A percentile compares a stretch with the other conserved stretches of the same genome.
Conservation (phyloP, 2,888 invertebrate species). For the Nudaria mundana region DNA sequence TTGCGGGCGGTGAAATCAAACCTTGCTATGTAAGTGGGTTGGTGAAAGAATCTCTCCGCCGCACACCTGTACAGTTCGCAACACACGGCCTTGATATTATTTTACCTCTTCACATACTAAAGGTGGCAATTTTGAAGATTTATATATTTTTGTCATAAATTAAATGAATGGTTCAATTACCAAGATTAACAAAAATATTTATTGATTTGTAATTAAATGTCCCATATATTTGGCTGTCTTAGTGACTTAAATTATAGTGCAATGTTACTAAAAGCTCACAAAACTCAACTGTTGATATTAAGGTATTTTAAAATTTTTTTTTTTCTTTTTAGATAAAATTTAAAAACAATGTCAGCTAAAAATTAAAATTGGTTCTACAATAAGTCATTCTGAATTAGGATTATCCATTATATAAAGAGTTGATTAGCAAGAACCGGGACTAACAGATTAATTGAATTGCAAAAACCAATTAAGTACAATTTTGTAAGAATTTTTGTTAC, state of each 20-base stretch:
- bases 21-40: slow-evolving; percentile 73
- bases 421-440: slow-evolving; percentile 25
- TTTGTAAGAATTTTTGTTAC: slow-evolving; percentile 28
- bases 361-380: slow-evolving; percentile 13
- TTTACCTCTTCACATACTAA: background rate
- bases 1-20: slow-evolving; percentile 62
- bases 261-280: too few species aligned
- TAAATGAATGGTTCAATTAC: too few species aligned
- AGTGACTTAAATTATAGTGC: too few species aligned
- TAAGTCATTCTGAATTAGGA: slow-evolving; percentile 16
- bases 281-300: too few species aligned
- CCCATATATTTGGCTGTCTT: too few species aligned
- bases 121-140: too few species aligned
- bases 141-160: too few species aligned
- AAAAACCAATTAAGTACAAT: slow-evolving; percentile 26
- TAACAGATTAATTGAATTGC: slow-evolving; percentile 25
- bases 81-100: slow-evolving; percentile 22
- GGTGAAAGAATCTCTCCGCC: slow-evolving; percentile 75
- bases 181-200: too few species aligned
- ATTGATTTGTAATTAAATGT: too few species aligned
- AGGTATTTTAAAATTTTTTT: too few species aligned
- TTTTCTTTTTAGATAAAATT: too few species aligned
- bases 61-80: slow-evolving; percentile 53
- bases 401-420: slow-evolving; percentile 26
- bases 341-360: too few species aligned